phyloP scores from a whole-genome alignment of 2,797 vertebrate genomes.

The Botia almorhae region DNA sequence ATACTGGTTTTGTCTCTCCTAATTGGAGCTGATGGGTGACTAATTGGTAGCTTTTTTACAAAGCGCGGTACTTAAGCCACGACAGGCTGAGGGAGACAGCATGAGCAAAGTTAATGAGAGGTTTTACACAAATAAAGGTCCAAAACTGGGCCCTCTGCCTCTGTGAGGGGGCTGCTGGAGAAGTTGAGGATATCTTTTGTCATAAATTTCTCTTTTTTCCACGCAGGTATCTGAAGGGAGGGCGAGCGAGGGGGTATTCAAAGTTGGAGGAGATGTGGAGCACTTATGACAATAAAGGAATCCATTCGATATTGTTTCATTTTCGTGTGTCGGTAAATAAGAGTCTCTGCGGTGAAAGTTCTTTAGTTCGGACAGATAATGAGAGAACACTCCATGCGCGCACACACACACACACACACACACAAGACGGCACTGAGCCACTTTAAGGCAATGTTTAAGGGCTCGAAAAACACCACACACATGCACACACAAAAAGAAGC shows the following conservation, averaged over 20 bases:
- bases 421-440: slow-evolving; percentile 74
- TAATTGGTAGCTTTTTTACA: slow-evolving; percentile 96
- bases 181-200: slow-evolving; percentile 85
- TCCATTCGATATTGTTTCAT: slow-evolving; percentile 79
- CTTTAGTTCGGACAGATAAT: slow-evolving; percentile 77
- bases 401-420: slow-evolving; percentile 68
- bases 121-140: slow-evolving; percentile 83
- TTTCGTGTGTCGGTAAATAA: slow-evolving; percentile 83
- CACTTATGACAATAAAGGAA: slow-evolving; percentile 82
- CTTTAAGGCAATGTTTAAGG: slow-evolving; percentile 72
- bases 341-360: slow-evolving; percentile 82
- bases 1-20: slow-evolving; percentile 96
- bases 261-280: slow-evolving; percentile 73
- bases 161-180: slow-evolving; percentile 68
- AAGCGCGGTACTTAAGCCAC: slow-evolving; percentile 87
- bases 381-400: slow-evolving; percentile 73
- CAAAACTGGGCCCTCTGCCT: slow-evolving; percentile 77
- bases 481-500: slow-evolving; percentile 46
- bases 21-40: slow-evolving; percentile 99
- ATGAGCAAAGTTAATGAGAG: slow-evolving; percentile 98
- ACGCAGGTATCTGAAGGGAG: slow-evolving; percentile 1
- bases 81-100: slow-evolving; percentile 85
- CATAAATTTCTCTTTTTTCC: slow-evolving; percentile 52
- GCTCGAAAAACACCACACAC: slow-evolving; percentile 54
- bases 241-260: slow-evolving; percentile 60